phyloP scores from a whole-genome alignment of 2,888 invertebrate species.

The Acanthosepion lycidas region DNA sequence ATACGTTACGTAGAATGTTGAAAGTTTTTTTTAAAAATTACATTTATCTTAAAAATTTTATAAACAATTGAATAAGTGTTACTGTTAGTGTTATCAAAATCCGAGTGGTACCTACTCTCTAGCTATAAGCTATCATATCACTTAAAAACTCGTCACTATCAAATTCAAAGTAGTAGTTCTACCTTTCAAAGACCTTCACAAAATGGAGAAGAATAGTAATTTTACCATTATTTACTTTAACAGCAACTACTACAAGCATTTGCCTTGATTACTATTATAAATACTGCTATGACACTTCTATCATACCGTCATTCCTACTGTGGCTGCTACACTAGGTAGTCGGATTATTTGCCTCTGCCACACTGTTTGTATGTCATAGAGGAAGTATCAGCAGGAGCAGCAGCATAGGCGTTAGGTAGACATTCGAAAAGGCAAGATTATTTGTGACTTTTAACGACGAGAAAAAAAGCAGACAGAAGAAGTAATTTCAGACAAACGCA shows the following conservation, averaged over 20 bases:
- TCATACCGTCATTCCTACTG: not conserved
- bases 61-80: no score
- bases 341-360: not conserved
- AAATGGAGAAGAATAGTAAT: not conserved
- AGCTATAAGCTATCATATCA: no score
- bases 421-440: not conserved
- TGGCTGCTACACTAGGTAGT: constrained; percentile 24
- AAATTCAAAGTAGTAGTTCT: no score
- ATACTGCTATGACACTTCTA: not conserved
- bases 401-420: not conserved
- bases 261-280: not conserved
- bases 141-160: no score
- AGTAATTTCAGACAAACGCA: not conserved
- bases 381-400: constrained; percentile 33
- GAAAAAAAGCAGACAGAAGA: not conserved
- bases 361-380: not conserved
- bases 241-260: not conserved
- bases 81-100: no score
- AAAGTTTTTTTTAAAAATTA: no score
- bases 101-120: no score
- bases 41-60: no score
- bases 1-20: no score
- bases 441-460: not conserved
- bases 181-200: not conserved
- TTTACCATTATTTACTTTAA: constrained; percentile 1